Conservation (phyloP, 2,797 vertebrate species). For the Enteromius thamalakanensis region DNA sequence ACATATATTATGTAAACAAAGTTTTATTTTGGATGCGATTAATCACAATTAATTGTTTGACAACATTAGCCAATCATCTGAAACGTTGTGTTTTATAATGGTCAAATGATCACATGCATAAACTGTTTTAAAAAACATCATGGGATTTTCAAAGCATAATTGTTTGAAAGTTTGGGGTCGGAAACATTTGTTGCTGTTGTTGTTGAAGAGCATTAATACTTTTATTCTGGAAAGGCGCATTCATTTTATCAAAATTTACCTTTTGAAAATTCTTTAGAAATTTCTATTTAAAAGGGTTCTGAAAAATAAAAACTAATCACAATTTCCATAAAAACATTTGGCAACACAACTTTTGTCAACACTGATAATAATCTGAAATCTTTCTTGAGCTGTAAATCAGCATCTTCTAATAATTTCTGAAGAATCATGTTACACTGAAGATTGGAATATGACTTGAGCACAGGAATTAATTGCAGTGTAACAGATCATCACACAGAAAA, state of each 20-base stretch:
- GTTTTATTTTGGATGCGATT: too few species aligned
- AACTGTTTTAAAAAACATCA: not conserved
- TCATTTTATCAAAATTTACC: not conserved
- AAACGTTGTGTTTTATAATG: not conserved
- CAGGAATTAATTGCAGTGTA: not conserved
- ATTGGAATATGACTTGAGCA: not conserved
- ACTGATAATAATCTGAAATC: not conserved
- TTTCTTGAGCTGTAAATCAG: not conserved
- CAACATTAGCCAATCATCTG: not conserved
- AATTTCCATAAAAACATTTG: not conserved
- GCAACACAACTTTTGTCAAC: not conserved
- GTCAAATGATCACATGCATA: not conserved
- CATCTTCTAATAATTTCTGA: not conserved
- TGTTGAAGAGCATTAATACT: not conserved
- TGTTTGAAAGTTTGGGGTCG: not conserved
- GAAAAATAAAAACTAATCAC: not conserved
- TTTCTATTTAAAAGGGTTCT: not conserved
- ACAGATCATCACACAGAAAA: not conserved
- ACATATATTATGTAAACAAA: too few species aligned
- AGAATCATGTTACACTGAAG: not conserved
- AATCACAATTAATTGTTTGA: too few species aligned
- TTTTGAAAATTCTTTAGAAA: too few species aligned
- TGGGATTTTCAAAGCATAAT: not conserved
- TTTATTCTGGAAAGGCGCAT: not conserved
- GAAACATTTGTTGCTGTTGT: not conserved